A percentile compares a stretch with the other conserved stretches of the same genome.
phyloP scores from a whole-genome alignment of 2,888 invertebrate genomes.

The Nasonia oneida region DNA sequence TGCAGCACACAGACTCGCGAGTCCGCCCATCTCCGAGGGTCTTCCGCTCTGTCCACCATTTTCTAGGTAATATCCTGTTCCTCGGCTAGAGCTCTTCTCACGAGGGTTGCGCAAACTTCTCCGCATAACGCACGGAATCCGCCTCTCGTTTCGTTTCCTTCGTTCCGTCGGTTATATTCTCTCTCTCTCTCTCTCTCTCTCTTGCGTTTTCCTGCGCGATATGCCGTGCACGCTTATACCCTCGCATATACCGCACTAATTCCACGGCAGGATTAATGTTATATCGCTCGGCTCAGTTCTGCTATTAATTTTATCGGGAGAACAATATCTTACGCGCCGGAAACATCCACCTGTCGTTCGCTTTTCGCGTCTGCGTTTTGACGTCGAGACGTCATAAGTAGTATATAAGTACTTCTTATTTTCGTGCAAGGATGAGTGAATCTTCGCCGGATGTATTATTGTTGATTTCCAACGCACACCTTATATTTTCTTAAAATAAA shows the following conservation, averaged over 20 bases:
- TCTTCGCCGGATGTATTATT: slow-evolving; percentile 5
- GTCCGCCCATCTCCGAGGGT: slow-evolving; percentile 46
- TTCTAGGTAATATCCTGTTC: slow-evolving; percentile 70
- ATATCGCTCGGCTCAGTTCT: slow-evolving; percentile 70
- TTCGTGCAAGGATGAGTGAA: slow-evolving; percentile 6
- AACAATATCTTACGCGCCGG: slow-evolving; percentile 74
- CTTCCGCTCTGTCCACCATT: slow-evolving; percentile 63
- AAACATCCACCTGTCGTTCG: slow-evolving; percentile 63
- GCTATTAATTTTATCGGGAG: slow-evolving; percentile 76
- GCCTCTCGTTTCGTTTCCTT: not conserved
- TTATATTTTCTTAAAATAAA: no score
- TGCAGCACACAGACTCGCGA: not conserved
- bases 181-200: not conserved
- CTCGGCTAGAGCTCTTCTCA: slow-evolving; percentile 60
- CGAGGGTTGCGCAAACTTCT: slow-evolving; percentile 62
- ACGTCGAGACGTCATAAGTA: slow-evolving; percentile 45
- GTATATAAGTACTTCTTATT: slow-evolving; percentile 1
- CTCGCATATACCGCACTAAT: slow-evolving; percentile 69
- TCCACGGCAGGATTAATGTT: slow-evolving; percentile 75
- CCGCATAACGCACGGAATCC: slow-evolving; percentile 63
- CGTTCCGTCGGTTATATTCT: not conserved
- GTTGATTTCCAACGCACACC: no score
- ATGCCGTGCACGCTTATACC: slow-evolving; percentile 58
- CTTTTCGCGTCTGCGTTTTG: slow-evolving; percentile 53
- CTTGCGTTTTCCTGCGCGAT: slow-evolving; percentile 33